These are phyloP conservation scores for Lasioglossum albipes DNA, from an alignment of 1,140 invertebrate species.

Conservation along the genomic window DNA sequence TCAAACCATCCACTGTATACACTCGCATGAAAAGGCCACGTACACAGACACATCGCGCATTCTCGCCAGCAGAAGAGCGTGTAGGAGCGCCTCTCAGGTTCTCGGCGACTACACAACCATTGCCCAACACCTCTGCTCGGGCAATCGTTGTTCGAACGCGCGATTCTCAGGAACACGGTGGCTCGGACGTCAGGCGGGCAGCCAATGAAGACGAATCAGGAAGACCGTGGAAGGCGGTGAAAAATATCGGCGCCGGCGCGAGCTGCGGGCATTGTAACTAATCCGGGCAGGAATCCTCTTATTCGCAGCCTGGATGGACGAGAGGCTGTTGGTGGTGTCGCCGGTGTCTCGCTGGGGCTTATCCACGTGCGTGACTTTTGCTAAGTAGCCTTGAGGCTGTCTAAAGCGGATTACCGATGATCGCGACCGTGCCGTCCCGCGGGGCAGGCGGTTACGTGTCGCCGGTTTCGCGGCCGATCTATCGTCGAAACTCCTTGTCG, in stretches of 20 bases:
- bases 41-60: too few species aligned
- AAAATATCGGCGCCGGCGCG: background rate
- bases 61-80: too few species aligned
- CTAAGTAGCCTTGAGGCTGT: conserved; percentile 39
- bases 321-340: background rate
- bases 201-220: background rate
- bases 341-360: conserved; percentile 7
- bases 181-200: too few species aligned
- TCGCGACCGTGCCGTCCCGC: background rate
- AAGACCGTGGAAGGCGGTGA: background rate
- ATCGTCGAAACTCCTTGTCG: too few species aligned
- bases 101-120: too few species aligned
- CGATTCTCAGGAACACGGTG: too few species aligned
- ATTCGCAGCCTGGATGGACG: background rate
- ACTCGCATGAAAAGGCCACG: too few species aligned
- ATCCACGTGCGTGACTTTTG: conserved; percentile 44
- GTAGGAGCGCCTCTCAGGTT: too few species aligned
- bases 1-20: too few species aligned
- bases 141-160: too few species aligned
- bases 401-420: conserved; percentile 23
- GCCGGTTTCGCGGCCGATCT: too few species aligned
- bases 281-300: conserved; percentile 23
- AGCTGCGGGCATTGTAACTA: conserved; percentile 26
- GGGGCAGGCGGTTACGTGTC: background rate
- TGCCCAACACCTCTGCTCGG: too few species aligned